These are phyloP conservation scores for Pangasius djambal DNA, from an alignment of 2,797 vertebrate genomes.

Conservation along the genomic window DNA sequence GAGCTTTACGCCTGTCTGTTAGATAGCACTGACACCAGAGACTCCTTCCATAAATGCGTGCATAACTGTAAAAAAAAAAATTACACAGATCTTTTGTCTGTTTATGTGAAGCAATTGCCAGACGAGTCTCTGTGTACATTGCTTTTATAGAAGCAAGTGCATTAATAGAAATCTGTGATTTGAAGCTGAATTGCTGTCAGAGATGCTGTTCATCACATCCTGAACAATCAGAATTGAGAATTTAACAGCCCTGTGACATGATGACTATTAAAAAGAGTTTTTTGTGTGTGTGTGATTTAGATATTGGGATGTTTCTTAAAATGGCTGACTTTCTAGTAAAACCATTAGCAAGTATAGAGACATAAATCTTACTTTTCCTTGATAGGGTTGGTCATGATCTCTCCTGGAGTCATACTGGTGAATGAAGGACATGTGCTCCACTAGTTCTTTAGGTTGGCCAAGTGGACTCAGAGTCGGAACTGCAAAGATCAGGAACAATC, in stretches of 20 bases:
- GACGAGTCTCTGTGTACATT: background rate
- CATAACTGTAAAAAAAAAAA: too few species aligned
- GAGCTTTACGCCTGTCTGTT: background rate
- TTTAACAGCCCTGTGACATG: background rate
- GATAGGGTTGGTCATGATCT: slow-evolving; percentile 32
- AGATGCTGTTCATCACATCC: background rate
- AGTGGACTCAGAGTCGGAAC: slow-evolving; percentile 48
- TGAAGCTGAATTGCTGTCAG: background rate
- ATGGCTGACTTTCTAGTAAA: background rate
- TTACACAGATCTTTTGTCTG: background rate
- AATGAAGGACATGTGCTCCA: slow-evolving; percentile 49
- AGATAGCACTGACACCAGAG: background rate
- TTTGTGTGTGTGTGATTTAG: background rate
- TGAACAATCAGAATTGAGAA: background rate
- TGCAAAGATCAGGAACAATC: slow-evolving; percentile 23
- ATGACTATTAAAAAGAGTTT: background rate
- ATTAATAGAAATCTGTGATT: background rate
- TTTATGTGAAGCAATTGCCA: background rate
- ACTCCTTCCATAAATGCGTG: background rate
- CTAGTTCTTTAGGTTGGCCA: slow-evolving; percentile 29
- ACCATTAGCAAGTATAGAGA: background rate
- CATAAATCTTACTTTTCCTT: slow-evolving; percentile 49
- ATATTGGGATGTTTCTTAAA: background rate
- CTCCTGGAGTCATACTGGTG: slow-evolving; percentile 51
- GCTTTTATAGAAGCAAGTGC: background rate